phyloP scores from a whole-genome alignment of 2,888 invertebrate genomes.

The Ceramica pisi region DNA sequence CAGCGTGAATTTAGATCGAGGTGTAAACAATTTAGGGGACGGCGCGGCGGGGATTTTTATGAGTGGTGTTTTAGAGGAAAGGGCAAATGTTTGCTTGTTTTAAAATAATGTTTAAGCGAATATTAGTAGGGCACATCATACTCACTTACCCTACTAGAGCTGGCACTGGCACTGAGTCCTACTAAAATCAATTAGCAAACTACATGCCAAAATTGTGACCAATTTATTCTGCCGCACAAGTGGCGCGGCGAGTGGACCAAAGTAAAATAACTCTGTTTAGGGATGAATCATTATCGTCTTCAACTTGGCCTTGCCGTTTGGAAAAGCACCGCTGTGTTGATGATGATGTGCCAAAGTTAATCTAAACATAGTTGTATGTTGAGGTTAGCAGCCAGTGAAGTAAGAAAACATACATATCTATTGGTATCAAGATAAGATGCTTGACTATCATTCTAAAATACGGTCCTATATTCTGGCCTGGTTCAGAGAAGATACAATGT shows the following conservation, averaged over 20 bases:
- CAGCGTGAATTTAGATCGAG: slow-evolving; percentile 56
- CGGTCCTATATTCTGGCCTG: not conserved
- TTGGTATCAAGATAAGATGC: not conserved
- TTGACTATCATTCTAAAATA: not conserved
- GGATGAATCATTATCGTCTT: not conserved
- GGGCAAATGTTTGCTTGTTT: not conserved
- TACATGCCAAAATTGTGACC: too few species aligned
- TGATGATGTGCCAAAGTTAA: not conserved
- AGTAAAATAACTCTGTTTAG: not conserved
- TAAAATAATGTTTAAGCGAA: not conserved
- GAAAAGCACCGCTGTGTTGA: not conserved
- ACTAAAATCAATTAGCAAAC: too few species aligned
- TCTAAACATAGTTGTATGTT: not conserved
- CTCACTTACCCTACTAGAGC: not conserved
- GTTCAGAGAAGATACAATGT: slow-evolving; percentile 1
- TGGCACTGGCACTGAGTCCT: too few species aligned
- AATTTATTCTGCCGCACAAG: too few species aligned
- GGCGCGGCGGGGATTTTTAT: slow-evolving; percentile 4
- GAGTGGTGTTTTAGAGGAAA: slow-evolving; percentile 5
- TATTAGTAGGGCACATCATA: not conserved
- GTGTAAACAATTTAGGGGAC: slow-evolving; percentile 40
- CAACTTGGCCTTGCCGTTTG: not conserved
- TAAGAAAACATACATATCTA: too few species aligned
- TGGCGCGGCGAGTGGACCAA: too few species aligned
- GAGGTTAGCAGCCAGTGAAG: not conserved